Conservation (phyloP, 2,888 invertebrate species). For the Galerucella nymphaeae region DNA sequence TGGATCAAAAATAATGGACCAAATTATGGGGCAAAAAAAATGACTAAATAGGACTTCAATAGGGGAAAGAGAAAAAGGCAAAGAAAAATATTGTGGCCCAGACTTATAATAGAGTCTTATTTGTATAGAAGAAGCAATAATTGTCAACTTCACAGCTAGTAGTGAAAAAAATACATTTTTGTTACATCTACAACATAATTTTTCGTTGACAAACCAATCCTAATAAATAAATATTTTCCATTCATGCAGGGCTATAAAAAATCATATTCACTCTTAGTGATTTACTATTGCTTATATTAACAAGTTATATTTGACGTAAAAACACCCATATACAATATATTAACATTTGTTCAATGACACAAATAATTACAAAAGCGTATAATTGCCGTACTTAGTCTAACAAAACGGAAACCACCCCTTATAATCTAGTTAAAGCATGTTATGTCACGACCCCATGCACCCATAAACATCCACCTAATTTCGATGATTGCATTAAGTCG, state of each 20-base stretch:
- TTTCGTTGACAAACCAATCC: background rate
- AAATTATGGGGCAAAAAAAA: no score
- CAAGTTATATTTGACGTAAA: background rate
- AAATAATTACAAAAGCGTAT: slow-evolving; percentile 21
- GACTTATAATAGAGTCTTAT: no score
- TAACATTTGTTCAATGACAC: background rate
- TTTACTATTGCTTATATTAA: background rate
- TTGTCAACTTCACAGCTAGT: no score
- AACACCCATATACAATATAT: background rate
- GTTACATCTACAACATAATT: no score
- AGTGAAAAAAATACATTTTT: no score
- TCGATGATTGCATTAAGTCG: slow-evolving; percentile 47
- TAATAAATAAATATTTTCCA: background rate
- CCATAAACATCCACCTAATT: slow-evolving; percentile 49
- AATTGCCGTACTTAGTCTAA: slow-evolving; percentile 30
- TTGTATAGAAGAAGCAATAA: no score
- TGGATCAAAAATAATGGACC: background rate
- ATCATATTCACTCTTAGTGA: background rate
- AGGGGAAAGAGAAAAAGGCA: no score
- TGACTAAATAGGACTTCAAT: no score
- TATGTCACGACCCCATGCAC: slow-evolving; percentile 41
- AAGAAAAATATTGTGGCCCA: no score
- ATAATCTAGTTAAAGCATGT: slow-evolving; percentile 48
- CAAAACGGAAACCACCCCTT: slow-evolving; percentile 29
- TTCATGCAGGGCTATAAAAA: background rate